phyloP scores from a whole-genome alignment of 2,113 vertebrate species.

The Periophthalmus modestus region DNA sequence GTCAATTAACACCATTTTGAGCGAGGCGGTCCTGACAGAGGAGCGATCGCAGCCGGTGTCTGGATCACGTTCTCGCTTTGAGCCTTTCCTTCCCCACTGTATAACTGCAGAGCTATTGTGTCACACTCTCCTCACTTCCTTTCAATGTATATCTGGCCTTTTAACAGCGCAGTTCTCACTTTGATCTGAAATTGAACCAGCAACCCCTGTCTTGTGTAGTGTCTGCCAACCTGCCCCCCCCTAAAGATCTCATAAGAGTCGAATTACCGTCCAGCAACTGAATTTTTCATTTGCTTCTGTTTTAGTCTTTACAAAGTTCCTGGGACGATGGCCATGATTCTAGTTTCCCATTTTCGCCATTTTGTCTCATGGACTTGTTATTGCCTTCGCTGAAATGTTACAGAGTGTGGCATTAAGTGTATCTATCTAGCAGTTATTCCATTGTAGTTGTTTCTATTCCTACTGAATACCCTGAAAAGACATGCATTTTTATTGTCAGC shows the following conservation, averaged over 20 bases:
- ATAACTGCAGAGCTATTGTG: slow-evolving; percentile 43
- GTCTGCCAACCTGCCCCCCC: neutral
- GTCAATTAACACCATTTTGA: slow-evolving; percentile 61
- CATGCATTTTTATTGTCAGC: too few relatives aligned
- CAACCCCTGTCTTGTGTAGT: neutral
- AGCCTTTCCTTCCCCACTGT: slow-evolving; percentile 55
- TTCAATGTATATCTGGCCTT: slow-evolving; percentile 10
- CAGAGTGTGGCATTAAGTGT: too few relatives aligned
- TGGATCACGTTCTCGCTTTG: slow-evolving; percentile 57
- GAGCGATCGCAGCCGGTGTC: slow-evolving; percentile 61
- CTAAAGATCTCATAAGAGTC: neutral
- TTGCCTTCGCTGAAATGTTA: too few relatives aligned
- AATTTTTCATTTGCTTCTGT: too few relatives aligned
- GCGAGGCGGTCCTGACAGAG: slow-evolving; percentile 54
- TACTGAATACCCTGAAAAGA: too few relatives aligned
- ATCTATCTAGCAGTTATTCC: neutral
- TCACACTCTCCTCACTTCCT: slow-evolving; percentile 31
- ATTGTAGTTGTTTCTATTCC: too few relatives aligned
- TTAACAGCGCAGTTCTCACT: neutral
- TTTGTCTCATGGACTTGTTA: too few relatives aligned
- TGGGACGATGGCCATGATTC: too few relatives aligned
- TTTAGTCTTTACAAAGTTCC: too few relatives aligned
- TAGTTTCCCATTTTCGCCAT: too few relatives aligned
- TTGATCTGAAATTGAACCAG: neutral
- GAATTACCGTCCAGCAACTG: neutral